Conservation (phyloP, 2,797 vertebrate genomes). For the Sebastes oblongus region DNA sequence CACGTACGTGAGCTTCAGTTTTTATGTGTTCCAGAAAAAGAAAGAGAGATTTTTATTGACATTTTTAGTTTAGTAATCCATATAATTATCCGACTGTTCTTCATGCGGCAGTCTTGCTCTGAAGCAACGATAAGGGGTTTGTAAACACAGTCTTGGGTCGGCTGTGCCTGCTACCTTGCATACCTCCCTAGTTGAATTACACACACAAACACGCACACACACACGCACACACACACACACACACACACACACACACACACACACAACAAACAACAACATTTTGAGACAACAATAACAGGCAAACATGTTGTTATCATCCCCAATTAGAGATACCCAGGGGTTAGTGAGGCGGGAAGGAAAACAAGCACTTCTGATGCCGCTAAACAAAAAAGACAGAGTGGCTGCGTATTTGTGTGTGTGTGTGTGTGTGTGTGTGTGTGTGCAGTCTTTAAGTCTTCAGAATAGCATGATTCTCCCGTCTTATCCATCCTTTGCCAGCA, state of each 20-base stretch:
- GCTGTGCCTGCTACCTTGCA: conserved; percentile 17
- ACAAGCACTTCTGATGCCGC: conserved; percentile 51
- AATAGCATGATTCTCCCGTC: neutral
- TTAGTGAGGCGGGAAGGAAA: conserved; percentile 60
- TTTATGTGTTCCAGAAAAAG: neutral
- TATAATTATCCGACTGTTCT: conserved; percentile 20
- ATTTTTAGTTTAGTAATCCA: neutral
- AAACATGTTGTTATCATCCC: conserved; percentile 58
- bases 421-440: neutral
- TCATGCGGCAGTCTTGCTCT: conserved; percentile 5
- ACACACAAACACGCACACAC: neutral
- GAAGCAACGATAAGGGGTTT: conserved; percentile 1
- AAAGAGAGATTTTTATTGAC: neutral
- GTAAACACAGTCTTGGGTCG: conserved; percentile 30
- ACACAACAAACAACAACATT: neutral
- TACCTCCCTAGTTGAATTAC: conserved; percentile 1
- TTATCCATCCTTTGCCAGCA: neutral
- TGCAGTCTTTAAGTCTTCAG: neutral
- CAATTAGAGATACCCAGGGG: conserved; percentile 56
- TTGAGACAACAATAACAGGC: conserved; percentile 49
- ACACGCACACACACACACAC: neutral
- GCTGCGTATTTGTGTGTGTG: neutral
- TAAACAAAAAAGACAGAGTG: neutral
- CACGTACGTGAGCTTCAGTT: neutral
- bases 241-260: neutral